These are phyloP conservation scores for Synanthedon formicaeformis DNA, from an alignment of 2,888 invertebrate genomes.

Conservation along the genomic window DNA sequence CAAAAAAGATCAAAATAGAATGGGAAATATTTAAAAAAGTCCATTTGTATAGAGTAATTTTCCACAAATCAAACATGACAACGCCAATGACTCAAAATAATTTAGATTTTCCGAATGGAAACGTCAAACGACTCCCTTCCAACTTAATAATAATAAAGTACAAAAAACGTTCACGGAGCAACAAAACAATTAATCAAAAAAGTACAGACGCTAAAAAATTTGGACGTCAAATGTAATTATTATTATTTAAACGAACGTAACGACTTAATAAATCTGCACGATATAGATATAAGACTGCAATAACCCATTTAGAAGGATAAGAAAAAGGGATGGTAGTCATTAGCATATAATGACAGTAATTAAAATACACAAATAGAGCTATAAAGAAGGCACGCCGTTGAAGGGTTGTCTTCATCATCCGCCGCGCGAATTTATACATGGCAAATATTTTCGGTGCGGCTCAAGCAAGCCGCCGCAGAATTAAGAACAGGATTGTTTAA, in stretches of 20 bases:
- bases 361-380: constrained; percentile 79
- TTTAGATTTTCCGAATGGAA: constrained; percentile 31
- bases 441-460: constrained; percentile 66
- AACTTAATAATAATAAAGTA: constrained; percentile 63
- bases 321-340: constrained; percentile 72
- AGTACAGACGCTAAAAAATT: constrained; percentile 41
- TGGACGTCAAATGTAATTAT: constrained; percentile 35
- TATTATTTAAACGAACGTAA: constrained; percentile 65
- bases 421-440: constrained; percentile 62
- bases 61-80: background rate
- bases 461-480: constrained; percentile 41
- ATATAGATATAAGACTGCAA: constrained; percentile 64
- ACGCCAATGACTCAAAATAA: constrained; percentile 19
- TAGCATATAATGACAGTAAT: constrained; percentile 78
- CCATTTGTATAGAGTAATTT: too few species aligned
- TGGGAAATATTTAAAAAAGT: too few species aligned
- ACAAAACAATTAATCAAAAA: constrained; percentile 61
- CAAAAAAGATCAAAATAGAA: too few species aligned
- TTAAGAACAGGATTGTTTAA: constrained; percentile 64
- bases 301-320: constrained; percentile 70
- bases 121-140: constrained; percentile 56
- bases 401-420: constrained; percentile 69
- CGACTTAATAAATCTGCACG: constrained; percentile 47
- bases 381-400: constrained; percentile 68
- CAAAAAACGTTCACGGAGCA: constrained; percentile 39